phyloP scores from a whole-genome alignment of 2,888 invertebrate species.

The Zaprionus bogoriensis region DNA sequence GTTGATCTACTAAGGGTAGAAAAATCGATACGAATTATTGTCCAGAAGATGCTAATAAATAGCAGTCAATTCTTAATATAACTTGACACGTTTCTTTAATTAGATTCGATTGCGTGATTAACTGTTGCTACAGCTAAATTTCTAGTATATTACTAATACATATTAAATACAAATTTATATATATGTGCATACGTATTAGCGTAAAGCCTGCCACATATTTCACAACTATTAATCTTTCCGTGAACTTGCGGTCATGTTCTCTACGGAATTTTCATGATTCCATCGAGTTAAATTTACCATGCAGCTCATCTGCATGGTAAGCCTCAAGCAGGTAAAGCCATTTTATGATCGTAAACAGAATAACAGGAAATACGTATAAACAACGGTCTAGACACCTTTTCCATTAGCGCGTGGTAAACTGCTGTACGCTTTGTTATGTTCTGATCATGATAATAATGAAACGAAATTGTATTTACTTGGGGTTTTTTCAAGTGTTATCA shows the following conservation, averaged over 20 bases:
- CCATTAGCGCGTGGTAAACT: background rate
- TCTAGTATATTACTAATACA: background rate
- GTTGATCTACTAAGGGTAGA: constrained; percentile 17
- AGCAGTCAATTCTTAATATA: background rate
- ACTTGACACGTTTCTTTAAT: background rate
- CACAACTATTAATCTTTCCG: background rate
- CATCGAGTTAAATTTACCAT: background rate
- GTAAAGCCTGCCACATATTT: background rate
- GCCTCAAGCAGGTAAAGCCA: background rate
- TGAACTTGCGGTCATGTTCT: background rate
- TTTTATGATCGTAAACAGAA: background rate
- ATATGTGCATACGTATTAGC: background rate
- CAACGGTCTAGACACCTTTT: background rate
- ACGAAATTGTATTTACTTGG: background rate
- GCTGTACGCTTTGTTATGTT: background rate
- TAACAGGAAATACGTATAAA: background rate
- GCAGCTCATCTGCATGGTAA: background rate
- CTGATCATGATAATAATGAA: background rate
- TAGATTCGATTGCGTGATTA: background rate
- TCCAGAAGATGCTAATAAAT: background rate
- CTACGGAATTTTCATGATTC: background rate
- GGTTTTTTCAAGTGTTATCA: background rate
- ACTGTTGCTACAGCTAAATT: background rate
- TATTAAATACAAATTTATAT: background rate
- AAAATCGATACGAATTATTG: background rate